Percentiles rank a stretch among this genome's conserved stretches.
Evolutionary conservation across 2,888 invertebrate genomes (phyloP).

Genomic region (Cinara cedri): DNA sequence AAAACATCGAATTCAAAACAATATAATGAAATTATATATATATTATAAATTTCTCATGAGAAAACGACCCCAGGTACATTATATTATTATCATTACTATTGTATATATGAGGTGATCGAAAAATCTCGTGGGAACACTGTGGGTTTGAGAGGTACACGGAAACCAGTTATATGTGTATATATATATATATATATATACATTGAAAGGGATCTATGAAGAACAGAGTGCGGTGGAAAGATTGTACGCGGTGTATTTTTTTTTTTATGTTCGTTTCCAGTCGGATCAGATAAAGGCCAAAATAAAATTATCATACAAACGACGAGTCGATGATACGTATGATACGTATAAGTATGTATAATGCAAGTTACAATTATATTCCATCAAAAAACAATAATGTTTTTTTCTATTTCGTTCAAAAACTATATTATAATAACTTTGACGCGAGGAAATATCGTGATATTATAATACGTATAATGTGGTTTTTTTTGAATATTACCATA

Average conservation of each 20-base stretch:
- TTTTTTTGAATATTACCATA: too few relatives aligned
- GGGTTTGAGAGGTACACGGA: constrained; percentile 27
- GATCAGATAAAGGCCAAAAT: constrained; percentile 32
- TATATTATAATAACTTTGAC: too few relatives aligned
- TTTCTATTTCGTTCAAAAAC: too few relatives aligned
- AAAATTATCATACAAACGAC: constrained; percentile 22
- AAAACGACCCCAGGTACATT: constrained; percentile 36
- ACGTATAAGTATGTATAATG: too few relatives aligned
- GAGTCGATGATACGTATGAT: too few relatives aligned
- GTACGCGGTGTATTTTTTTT: not conserved
- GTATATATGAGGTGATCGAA: constrained; percentile 25
- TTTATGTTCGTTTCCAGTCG: not conserved
- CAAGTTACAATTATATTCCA: too few relatives aligned
- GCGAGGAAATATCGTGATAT: too few relatives aligned
- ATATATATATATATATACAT: too few relatives aligned
- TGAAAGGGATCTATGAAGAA: constrained; percentile 46
- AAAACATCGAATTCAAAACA: constrained; percentile 34
- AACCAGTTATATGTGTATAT: constrained; percentile 53
- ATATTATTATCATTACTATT: too few relatives aligned
- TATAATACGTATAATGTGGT: too few relatives aligned
- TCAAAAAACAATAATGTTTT: too few relatives aligned
- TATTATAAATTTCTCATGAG: constrained; percentile 47
- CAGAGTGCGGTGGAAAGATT: not conserved
- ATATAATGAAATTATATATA: constrained; percentile 39
- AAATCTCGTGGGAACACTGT: constrained; percentile 48